Evolutionary conservation across 2,113 vertebrate species (phyloP).

Genomic region (Tragelaphus imberbis): DNA sequence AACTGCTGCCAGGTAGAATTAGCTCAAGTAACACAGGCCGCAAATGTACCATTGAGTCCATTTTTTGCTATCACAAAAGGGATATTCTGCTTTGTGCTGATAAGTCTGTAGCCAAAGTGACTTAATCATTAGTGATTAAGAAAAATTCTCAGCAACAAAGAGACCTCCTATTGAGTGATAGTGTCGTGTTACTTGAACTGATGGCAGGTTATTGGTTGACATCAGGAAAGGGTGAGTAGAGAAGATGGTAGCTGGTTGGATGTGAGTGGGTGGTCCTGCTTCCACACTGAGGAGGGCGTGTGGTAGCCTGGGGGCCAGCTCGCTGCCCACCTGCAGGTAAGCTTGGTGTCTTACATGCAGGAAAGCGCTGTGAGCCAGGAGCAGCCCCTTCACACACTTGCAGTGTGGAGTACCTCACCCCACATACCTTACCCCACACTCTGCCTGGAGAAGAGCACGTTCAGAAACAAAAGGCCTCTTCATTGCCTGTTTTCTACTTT

Average conservation of each 20-base stretch:
- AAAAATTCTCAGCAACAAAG: background rate
- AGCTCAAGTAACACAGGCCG: background rate
- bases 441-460: background rate
- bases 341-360: background rate
- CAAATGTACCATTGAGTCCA: background rate
- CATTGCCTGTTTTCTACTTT: background rate
- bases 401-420: background rate
- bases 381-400: background rate
- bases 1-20: background rate
- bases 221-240: background rate
- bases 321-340: background rate
- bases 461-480: background rate
- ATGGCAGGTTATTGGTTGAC: background rate
- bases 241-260: background rate
- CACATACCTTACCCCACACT: background rate
- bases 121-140: background rate
- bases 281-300: background rate
- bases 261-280: background rate
- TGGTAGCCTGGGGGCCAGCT: too few relatives aligned
- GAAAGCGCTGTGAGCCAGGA: accelerated
- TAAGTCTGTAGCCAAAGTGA: background rate
- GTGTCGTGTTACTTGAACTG: background rate
- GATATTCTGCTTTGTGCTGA: background rate
- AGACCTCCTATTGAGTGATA: background rate
- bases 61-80: background rate